phyloP scores from a whole-genome alignment of 2,888 invertebrate genomes.

The Lingula anatina region DNA sequence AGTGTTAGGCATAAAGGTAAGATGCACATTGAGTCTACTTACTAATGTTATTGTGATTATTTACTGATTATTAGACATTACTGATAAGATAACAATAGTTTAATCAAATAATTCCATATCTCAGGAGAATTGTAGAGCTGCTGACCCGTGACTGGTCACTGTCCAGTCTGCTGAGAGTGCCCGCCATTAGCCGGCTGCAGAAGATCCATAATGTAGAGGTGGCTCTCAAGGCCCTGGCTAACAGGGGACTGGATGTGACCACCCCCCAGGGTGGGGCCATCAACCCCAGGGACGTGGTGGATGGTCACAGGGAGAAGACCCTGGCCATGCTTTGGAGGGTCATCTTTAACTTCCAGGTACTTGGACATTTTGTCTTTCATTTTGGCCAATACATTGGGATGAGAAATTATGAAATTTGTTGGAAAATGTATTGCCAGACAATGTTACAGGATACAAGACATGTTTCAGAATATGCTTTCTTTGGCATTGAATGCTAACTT shows the following conservation, averaged over 20 bases:
- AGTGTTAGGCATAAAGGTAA: no score
- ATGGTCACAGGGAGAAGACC: constrained; percentile 84
- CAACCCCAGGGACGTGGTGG: constrained; percentile 71
- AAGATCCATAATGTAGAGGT: constrained; percentile 81
- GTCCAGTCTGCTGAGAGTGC: constrained; percentile 66
- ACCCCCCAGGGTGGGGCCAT: constrained; percentile 53
- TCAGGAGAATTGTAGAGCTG: constrained; percentile 72
- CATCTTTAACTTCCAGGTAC: constrained; percentile 60
- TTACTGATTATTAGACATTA: no score
- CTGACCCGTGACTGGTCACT: constrained; percentile 62
- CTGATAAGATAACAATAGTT: no score
- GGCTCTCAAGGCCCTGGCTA: constrained; percentile 56
- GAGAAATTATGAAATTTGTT: no score
- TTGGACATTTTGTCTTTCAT: no score
- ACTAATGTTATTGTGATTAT: no score
- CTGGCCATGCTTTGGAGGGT: constrained; percentile 83
- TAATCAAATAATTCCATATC: no score
- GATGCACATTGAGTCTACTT: no score
- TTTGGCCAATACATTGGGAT: no score
- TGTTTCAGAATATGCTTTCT: background rate
- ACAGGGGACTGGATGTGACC: constrained; percentile 22
- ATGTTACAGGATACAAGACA: background rate
- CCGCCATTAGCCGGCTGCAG: constrained; percentile 79
- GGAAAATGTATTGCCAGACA: background rate
- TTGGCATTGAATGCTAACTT: background rate